phyloP scores from a whole-genome alignment of 2,113 vertebrate genomes.

The Tympanuchus pallidicinctus region DNA sequence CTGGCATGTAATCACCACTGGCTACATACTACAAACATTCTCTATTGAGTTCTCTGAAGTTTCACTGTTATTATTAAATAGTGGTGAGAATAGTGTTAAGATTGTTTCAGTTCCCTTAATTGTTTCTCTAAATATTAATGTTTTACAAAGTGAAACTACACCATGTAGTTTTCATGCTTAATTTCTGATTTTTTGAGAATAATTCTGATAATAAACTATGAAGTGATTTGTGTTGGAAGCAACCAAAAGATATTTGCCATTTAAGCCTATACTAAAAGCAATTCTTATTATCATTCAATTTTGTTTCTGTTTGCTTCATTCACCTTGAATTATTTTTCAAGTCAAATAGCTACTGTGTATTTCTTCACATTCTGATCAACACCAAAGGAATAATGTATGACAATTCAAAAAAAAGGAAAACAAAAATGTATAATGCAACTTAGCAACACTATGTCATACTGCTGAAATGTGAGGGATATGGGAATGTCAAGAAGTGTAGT shows the following conservation, averaged over 20 bases:
- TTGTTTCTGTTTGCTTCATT: not conserved
- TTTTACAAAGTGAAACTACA: not conserved
- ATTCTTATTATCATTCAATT: not conserved
- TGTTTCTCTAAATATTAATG: not conserved
- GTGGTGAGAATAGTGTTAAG: not conserved
- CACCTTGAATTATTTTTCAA: not conserved
- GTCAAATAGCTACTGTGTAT: not conserved
- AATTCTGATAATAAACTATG: not conserved
- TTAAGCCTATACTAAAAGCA: not conserved
- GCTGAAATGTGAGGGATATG: not conserved
- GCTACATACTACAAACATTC: not conserved
- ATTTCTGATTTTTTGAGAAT: not conserved
- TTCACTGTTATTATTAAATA: not conserved
- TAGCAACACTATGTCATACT: not conserved
- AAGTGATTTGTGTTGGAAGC: not conserved
- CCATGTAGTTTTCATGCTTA: not conserved
- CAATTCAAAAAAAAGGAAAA: conserved; percentile 32
- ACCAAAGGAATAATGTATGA: conserved; percentile 43
- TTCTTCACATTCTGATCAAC: conserved; percentile 38
- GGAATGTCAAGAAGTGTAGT: not conserved
- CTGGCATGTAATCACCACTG: not conserved
- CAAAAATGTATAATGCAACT: not conserved
- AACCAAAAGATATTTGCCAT: not conserved
- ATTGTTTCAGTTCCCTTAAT: not conserved
- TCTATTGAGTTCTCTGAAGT: not conserved